These are phyloP conservation scores for Caenorhabditis virilis DNA, from an alignment of 2,888 invertebrate species.

Conservation along the genomic window DNA sequence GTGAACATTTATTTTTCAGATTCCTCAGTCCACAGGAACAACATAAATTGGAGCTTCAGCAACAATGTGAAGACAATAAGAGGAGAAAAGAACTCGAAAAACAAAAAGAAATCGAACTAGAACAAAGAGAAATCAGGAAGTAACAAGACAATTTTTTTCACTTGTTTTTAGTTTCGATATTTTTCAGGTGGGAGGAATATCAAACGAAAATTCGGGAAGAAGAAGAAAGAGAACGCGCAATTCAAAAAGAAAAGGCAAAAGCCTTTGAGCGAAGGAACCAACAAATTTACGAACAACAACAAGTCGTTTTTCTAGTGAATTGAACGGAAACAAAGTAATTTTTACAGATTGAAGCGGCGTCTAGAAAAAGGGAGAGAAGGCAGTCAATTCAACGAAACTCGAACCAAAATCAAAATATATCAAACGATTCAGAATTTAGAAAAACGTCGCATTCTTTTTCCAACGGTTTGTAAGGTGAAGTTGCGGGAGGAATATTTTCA, in stretches of 20 bases:
- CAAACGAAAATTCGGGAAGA: constrained; percentile 36
- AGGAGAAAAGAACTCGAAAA: constrained; percentile 46
- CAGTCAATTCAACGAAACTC: too few species aligned
- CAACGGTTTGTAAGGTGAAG: too few species aligned
- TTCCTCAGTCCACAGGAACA: constrained; percentile 32
- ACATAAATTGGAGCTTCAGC: constrained; percentile 45
- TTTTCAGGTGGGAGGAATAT: constrained; percentile 40
- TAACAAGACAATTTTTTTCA: constrained; percentile 6
- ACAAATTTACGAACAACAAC: constrained; percentile 39
- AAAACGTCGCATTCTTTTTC: too few species aligned
- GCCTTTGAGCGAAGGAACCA: constrained; percentile 39
- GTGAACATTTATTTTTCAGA: constrained; percentile 6
- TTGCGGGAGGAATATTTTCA: background rate
- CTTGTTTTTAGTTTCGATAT: background rate
- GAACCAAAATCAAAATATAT: too few species aligned
- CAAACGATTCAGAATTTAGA: too few species aligned
- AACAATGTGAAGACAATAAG: constrained; percentile 57
- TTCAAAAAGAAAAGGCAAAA: constrained; percentile 37
- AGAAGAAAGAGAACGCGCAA: constrained; percentile 41
- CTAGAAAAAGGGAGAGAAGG: background rate
- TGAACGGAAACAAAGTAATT: background rate
- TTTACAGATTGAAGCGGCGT: background rate
- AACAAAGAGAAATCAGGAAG: constrained; percentile 48
- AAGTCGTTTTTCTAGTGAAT: constrained; percentile 9
- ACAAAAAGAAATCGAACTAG: constrained; percentile 51